A percentile compares a stretch with the other conserved stretches of the same genome.
Conservation (phyloP, 2,797 vertebrate genomes). For the Lacerta viridis region DNA sequence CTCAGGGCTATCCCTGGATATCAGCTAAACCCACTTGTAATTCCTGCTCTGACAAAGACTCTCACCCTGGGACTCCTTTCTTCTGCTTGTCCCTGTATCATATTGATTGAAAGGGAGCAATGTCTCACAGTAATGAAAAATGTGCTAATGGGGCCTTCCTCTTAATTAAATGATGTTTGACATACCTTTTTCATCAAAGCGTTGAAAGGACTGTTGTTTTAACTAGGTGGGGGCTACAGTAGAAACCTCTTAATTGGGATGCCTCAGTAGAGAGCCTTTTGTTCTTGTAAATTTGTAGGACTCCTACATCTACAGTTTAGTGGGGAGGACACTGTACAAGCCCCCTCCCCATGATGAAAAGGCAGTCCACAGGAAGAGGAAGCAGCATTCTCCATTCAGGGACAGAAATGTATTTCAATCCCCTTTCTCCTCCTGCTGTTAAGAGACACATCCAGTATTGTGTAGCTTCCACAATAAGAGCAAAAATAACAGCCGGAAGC, state of each 20-base stretch:
- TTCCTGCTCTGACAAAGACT: constrained; percentile 9
- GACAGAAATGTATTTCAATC: not conserved
- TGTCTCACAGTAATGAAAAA: constrained; percentile 23
- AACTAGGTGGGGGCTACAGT: not conserved
- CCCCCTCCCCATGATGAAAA: not conserved
- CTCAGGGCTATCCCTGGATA: not conserved
- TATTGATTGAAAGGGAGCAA: not conserved
- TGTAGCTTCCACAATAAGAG: not conserved
- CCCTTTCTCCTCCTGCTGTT: not conserved
- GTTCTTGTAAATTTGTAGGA: not conserved
- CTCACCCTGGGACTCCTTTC: not conserved
- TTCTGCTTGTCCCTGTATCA: not conserved
- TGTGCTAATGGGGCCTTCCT: constrained; percentile 8
- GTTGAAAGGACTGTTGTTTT: constrained; percentile 14
- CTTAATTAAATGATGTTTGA: constrained; percentile 32
- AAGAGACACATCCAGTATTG: not conserved
- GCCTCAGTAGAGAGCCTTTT: not conserved
- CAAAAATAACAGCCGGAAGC: not conserved
- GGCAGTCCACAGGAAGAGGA: not conserved
- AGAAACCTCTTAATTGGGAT: not conserved
- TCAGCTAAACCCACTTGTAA: not conserved
- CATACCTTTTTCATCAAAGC: not conserved
- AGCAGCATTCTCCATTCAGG: not conserved
- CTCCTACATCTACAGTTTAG: not conserved
- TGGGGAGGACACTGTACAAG: not conserved